Evolutionary conservation across 2,113 vertebrate genomes (phyloP).

Genomic region (Tachuris rubrigastra): DNA sequence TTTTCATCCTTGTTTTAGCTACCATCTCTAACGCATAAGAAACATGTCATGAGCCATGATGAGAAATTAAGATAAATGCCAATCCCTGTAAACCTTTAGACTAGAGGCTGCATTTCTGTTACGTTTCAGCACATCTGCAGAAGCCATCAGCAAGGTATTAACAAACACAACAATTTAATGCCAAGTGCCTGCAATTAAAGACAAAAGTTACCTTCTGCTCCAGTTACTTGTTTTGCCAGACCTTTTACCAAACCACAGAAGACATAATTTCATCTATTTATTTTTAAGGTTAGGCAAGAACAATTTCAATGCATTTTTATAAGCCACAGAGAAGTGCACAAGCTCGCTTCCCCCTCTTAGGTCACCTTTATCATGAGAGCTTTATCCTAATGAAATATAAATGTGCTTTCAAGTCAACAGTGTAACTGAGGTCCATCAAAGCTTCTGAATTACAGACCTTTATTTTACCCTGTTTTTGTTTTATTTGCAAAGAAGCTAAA

Average conservation of each 20-base stretch:
- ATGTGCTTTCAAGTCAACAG: not conserved
- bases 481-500: not conserved
- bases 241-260: not conserved
- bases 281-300: slow-evolving; percentile 22
- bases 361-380: not conserved
- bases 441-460: not conserved
- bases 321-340: not conserved
- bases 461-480: not conserved
- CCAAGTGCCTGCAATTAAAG: not conserved
- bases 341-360: not conserved
- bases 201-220: not conserved
- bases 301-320: not conserved
- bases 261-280: not conserved
- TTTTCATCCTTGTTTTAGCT: slow-evolving; percentile 30
- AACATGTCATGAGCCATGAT: slow-evolving; percentile 1
- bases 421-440: not conserved
- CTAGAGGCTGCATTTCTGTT: not conserved
- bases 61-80: slow-evolving; percentile 28
- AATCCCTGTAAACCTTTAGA: not conserved
- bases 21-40: not conserved
- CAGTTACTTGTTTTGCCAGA: not conserved
- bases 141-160: not conserved
- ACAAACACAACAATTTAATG: not conserved
- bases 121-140: not conserved
- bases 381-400: slow-evolving; percentile 27